Evolutionary conservation across 1,140 invertebrate genomes (phyloP).

Genomic region (Lysiphlebus fabarum): DNA sequence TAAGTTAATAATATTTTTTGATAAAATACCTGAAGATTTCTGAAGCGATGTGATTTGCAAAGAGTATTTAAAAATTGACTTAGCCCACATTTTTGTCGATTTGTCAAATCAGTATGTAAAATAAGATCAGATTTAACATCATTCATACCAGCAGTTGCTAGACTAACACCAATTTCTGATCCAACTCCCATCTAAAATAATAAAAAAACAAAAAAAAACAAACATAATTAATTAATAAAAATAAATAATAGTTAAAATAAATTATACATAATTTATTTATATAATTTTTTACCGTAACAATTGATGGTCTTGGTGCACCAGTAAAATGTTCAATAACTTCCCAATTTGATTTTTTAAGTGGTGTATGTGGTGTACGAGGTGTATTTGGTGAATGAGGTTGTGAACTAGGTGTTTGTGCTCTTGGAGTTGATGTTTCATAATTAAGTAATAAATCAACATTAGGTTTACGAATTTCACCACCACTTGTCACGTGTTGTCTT

Average conservation of each 20-base stretch:
- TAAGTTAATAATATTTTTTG: neutral
- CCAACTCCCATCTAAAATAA: slow-evolving; percentile 38
- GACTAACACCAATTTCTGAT: slow-evolving; percentile 36
- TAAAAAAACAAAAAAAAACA: neutral
- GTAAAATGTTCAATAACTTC: slow-evolving; percentile 83
- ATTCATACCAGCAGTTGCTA: slow-evolving; percentile 33
- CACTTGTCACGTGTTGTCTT: slow-evolving; percentile 46
- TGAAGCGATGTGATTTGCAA: slow-evolving; percentile 65
- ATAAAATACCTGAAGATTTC: slow-evolving; percentile 63
- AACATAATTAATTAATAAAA: slow-evolving; percentile 2
- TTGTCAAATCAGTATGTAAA: slow-evolving; percentile 30
- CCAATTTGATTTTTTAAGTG: slow-evolving; percentile 77
- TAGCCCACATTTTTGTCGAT: slow-evolving; percentile 36
- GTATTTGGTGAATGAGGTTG: slow-evolving; percentile 46
- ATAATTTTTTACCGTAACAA: slow-evolving; percentile 42
- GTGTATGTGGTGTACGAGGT: slow-evolving; percentile 54
- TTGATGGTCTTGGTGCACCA: slow-evolving; percentile 51
- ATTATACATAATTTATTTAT: neutral
- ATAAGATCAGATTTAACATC: slow-evolving; percentile 25
- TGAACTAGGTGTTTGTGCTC: slow-evolving; percentile 44
- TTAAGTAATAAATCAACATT: slow-evolving; percentile 42
- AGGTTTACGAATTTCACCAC: slow-evolving; percentile 35
- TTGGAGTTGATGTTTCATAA: slow-evolving; percentile 39
- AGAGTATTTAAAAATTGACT: slow-evolving; percentile 48
- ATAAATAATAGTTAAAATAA: neutral